Percentiles rank a stretch among this genome's conserved stretches.
These are phyloP conservation scores for Theristicus caerulescens DNA, from an alignment of 2,113 vertebrate species.

Conservation along the genomic window DNA sequence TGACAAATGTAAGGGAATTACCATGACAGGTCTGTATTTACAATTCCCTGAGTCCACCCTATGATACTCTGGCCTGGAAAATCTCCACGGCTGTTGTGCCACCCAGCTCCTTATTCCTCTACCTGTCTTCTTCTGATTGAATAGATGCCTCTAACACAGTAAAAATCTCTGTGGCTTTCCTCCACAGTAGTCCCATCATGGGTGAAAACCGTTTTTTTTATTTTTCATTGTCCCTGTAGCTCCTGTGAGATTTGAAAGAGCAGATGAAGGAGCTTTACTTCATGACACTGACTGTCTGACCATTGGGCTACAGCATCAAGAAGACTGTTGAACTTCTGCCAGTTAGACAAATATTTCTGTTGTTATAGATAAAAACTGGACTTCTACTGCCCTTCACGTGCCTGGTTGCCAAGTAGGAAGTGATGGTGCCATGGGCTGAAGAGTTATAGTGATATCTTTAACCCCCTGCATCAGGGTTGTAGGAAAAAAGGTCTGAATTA, in stretches of 20 bases:
- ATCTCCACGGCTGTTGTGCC: background rate
- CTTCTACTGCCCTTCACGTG: background rate
- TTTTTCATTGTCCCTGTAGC: background rate
- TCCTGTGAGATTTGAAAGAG: background rate
- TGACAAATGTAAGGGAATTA: background rate
- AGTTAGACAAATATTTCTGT: background rate
- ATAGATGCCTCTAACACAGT: background rate
- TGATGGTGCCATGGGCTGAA: background rate
- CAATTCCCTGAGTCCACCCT: background rate
- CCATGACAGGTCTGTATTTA: background rate
- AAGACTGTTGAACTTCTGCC: background rate
- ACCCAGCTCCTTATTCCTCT: background rate
- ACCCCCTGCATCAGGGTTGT: background rate
- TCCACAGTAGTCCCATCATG: background rate
- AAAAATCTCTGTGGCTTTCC: background rate
- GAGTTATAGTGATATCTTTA: background rate
- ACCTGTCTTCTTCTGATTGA: background rate
- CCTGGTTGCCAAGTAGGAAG: background rate
- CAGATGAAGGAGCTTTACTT: background rate
- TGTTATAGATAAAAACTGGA: background rate
- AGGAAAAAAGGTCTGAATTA: background rate
- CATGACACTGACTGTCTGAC: rapidly evolving
- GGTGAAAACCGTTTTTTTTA: background rate
- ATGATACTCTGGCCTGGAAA: background rate
- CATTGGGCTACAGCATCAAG: background rate